Evolutionary conservation across 2,888 invertebrate species (phyloP), one percentile per base, ranked within the genome.

Genomic region (Cosmia pyralina): DNA sequence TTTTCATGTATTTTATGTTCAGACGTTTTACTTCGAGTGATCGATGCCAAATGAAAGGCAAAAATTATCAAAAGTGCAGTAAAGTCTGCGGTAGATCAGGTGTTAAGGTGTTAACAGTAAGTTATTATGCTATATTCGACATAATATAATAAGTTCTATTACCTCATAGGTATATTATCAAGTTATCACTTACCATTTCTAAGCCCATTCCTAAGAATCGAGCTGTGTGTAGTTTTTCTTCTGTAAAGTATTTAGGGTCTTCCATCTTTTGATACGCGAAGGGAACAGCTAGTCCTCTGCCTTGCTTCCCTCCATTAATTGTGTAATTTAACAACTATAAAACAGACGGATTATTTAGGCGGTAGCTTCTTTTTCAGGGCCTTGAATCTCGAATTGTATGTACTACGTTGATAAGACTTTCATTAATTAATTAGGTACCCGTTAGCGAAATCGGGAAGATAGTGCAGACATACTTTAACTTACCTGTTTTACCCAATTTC

Each of bases 171-270:
- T n/a, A n/a, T n/a, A n/a, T n/a, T n/a, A n/a, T 8, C 19, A 8
- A 63, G 28, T 19, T 48, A 63, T n/a, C 53, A n/a, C 55, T 71
- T 59, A 81, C 80, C 48, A 84, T 81, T 68, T 84, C 81, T 38
- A 67, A 28, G 7, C 46, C 15, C 81, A 72, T 80, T 34, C 84
- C 81, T 38, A 83, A 41, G 52, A 83, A 50, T 13, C 68, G 81
- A 19, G 81, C 81, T 1, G 55, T 34, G n/a, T 81, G 63, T 10
- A 71, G 28, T 50, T 55, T 75, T 69, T 81, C 79, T 69, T 80
- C 62, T 0, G 62, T 63, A 5, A 66, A 68, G 22, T 80, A 46
- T 80, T 81, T 53, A 34, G 84, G 65, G 3, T 65, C 57, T 71
- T 81, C 84, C 65, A 81, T 52, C 59, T 44, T 80, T 52, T 62